phyloP scores from a whole-genome alignment of 2,113 vertebrate species.

The Lepisosteus osseus region DNA sequence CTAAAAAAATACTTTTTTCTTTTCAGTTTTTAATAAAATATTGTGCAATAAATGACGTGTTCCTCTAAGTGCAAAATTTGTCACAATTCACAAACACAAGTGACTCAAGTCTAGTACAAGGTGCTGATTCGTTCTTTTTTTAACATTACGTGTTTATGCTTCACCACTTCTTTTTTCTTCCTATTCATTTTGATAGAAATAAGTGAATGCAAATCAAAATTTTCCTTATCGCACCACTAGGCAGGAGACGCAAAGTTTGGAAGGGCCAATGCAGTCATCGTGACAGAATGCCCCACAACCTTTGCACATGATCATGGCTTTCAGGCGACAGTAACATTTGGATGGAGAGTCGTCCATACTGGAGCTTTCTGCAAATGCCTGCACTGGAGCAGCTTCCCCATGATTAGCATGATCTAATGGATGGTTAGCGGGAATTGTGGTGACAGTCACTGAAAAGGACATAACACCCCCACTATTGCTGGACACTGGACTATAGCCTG shows the following conservation, averaged over 20 bases:
- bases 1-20: constrained; percentile 66
- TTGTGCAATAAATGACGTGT: constrained; percentile 70
- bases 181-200: neutral
- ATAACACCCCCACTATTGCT: constrained; percentile 79
- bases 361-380: constrained; percentile 73
- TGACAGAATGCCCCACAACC: constrained; percentile 98
- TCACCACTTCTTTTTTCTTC: neutral
- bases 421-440: constrained; percentile 82
- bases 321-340: constrained; percentile 94
- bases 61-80: constrained; percentile 87
- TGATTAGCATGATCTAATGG: constrained; percentile 55
- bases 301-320: constrained; percentile 99
- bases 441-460: constrained; percentile 97
- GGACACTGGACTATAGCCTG: constrained; percentile 54
- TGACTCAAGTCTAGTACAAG: constrained; percentile 72
- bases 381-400: constrained; percentile 72
- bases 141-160: constrained; percentile 34
- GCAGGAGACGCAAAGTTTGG: constrained; percentile 95
- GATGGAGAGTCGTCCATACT: constrained; percentile 79
- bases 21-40: constrained; percentile 56
- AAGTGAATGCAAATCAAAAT: constrained; percentile 17
- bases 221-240: constrained; percentile 83
- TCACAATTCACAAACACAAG: constrained; percentile 71
- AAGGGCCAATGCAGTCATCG: constrained; percentile 95
- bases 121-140: constrained; percentile 59